Conservation (phyloP, 1,140 invertebrate genomes). For the Orius laevigatus region DNA sequence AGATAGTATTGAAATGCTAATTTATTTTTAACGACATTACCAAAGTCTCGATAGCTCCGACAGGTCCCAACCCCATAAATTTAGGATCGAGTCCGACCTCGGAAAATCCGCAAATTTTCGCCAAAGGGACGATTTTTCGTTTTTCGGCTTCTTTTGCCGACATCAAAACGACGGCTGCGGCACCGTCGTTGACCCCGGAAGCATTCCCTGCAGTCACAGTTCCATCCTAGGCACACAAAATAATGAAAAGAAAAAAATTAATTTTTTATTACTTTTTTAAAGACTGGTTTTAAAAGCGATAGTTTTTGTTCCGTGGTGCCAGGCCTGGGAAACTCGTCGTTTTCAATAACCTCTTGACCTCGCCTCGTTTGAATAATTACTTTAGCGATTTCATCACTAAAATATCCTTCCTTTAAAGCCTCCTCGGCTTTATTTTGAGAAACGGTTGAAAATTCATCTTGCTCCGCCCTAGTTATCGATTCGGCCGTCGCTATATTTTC, state of each 20-base stretch:
- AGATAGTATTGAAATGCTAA: not conserved
- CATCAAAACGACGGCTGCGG: conserved; percentile 61
- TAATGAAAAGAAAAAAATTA: not conserved
- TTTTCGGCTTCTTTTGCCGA: conserved; percentile 34
- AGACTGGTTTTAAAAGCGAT: conserved; percentile 42
- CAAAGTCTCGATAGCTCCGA: conserved; percentile 44
- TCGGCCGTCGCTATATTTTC: conserved; percentile 65
- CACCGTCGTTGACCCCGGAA: conserved; percentile 74
- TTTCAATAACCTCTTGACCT: conserved; percentile 29
- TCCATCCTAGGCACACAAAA: conserved; percentile 29
- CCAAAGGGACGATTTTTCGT: conserved; percentile 37
- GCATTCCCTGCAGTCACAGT: conserved; percentile 64
- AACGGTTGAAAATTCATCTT: conserved; percentile 53
- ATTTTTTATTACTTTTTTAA: conserved; percentile 35
- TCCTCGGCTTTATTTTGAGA: conserved; percentile 54
- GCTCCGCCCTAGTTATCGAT: conserved; percentile 48
- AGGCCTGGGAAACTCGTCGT: conserved; percentile 51
- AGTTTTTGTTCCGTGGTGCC: conserved; percentile 41
- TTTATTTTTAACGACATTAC: conserved; percentile 28
- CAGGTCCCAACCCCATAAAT: conserved; percentile 64
- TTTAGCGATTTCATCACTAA: conserved; percentile 53
- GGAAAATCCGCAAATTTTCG: conserved; percentile 46
- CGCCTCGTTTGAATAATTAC: conserved; percentile 36
- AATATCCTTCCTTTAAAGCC: conserved; percentile 46
- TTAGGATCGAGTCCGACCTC: conserved; percentile 51